These are phyloP conservation scores for Sinodicranocentrus sp. DNA, from an alignment of 2,888 invertebrate species.

Conservation along the genomic window DNA sequence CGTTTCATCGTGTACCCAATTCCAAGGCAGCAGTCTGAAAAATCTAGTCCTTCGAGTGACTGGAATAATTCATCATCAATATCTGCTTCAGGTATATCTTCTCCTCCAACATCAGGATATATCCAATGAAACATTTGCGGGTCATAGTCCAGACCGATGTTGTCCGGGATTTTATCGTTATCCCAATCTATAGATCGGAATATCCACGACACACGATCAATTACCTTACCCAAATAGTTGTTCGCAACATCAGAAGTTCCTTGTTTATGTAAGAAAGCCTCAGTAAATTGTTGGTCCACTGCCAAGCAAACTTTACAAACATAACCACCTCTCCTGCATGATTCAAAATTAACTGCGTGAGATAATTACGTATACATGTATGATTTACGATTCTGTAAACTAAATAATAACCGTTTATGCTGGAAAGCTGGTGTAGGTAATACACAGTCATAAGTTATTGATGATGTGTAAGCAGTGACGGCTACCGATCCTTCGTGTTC, in stretches of 20 bases:
- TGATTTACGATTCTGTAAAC: not conserved
- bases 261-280: too few relatives aligned
- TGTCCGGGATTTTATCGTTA: constrained; percentile 66
- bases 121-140: constrained; percentile 54
- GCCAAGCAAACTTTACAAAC: constrained; percentile 75
- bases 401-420: constrained; percentile 46
- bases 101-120: constrained; percentile 47
- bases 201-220: constrained; percentile 75
- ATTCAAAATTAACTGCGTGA: not conserved
- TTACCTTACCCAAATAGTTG: constrained; percentile 59
- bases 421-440: constrained; percentile 73
- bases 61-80: constrained; percentile 62
- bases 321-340: constrained; percentile 70
- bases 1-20: constrained; percentile 75
- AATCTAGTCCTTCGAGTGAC: constrained; percentile 62
- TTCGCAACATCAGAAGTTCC: too few relatives aligned
- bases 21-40: constrained; percentile 74
- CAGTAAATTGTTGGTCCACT: constrained; percentile 60
- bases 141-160: constrained; percentile 73
- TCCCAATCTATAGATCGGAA: constrained; percentile 73
- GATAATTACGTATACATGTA: constrained; percentile 9
- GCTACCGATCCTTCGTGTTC: constrained; percentile 74
- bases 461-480: constrained; percentile 66
- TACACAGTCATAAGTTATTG: constrained; percentile 69
- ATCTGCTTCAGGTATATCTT: constrained; percentile 21